phyloP scores from a whole-genome alignment of 2,888 invertebrate species.

The Trachelus iudaicus region DNA sequence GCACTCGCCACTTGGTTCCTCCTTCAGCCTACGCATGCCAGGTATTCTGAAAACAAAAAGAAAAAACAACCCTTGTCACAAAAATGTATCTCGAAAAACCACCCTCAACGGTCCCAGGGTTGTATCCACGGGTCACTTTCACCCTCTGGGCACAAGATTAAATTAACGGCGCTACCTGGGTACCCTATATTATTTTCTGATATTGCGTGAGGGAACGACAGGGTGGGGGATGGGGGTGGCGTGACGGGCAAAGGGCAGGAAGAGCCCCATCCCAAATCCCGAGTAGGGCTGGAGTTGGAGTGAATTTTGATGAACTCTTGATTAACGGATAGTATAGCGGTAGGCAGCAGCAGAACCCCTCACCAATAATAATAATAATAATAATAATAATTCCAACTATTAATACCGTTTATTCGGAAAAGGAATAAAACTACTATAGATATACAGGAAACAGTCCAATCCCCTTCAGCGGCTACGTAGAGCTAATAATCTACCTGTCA shows the following conservation, averaged over 20 bases:
- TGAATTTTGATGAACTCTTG: background rate
- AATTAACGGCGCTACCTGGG: background rate
- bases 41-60: conserved; percentile 41
- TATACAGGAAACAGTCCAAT: no score
- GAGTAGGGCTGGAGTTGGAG: background rate
- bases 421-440: no score
- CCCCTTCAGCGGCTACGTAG: background rate
- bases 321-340: background rate
- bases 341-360: background rate
- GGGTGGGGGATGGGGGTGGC: no score
- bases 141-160: background rate
- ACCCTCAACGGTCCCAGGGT: background rate
- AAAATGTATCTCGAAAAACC: background rate
- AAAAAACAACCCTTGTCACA: background rate
- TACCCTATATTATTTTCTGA: background rate
- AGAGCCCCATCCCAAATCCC: background rate
- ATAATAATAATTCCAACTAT: no score
- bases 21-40: conserved; percentile 55
- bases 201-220: background rate
- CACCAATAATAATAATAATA: background rate
- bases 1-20: conserved; percentile 34
- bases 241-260: background rate
- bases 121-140: background rate
- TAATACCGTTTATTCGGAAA: no score
- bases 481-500: background rate